Base-by-base conservation (phyloP, 2,797 vertebrate genomes). In the Oceanodroma leucorhoa region DNA sequence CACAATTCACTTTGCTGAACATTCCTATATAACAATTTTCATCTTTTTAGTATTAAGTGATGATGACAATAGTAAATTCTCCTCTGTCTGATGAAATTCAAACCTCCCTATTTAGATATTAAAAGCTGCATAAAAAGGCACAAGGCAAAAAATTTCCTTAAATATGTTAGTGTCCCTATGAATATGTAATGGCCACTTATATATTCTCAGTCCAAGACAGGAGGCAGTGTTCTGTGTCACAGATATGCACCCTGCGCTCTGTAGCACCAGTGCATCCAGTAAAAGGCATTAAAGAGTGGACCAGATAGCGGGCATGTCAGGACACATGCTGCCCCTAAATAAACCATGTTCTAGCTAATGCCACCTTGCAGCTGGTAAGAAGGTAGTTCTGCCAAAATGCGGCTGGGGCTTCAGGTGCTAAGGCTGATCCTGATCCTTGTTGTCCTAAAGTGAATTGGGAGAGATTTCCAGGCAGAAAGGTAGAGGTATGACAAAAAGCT, bases 141-240 rank as follows among this genome's bases (percentile, higher is more conserved):
- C 6, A 71, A 69, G 32, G 7, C 9, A 36, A 84, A 78, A 60
- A 41, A 24, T 15, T 0, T 40, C 19, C 16, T 82, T 51, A 79
- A 15, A 29, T 48, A 41, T 12, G 4, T 78, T 71, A 46, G 5
- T 34, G 13, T 48, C 29, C 17, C 43, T 45, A 24, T 36, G 34
- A 50, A 18, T 51, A 51, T 7, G 10, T 24, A 76, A 54, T 29
- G 6, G 2, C 0, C 7, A 29, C 20, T 43, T 64, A 21, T 0
- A 10, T 34, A 21, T 58, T 80, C 85, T 83, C 34, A 83, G 15
- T 45, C 21, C 32, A 50, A 57, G 38, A 34, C 17, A 54, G 23
- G 15, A 71, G 30, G 29, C 6, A 19, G 23, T n/a, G 17, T 14
- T 66, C 24, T 34, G 2, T 55, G 53, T 70, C 32, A 61, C 23